phyloP scores from a whole-genome alignment of 1,140 invertebrate genomes.

The Hylaeus volcanicus region DNA sequence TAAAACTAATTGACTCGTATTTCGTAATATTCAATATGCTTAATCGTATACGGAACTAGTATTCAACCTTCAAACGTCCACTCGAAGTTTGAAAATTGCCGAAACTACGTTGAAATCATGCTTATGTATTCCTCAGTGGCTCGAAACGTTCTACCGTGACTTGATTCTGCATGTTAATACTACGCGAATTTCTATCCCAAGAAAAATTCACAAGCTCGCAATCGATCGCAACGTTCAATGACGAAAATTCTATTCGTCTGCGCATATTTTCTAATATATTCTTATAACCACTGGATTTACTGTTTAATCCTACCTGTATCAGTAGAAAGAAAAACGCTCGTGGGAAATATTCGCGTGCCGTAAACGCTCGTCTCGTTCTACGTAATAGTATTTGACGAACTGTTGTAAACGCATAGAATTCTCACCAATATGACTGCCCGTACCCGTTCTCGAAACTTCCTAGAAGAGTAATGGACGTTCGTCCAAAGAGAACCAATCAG shows the following conservation, averaged over 20 bases:
- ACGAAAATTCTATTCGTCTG: constrained; percentile 5
- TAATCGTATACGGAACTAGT: constrained; percentile 13
- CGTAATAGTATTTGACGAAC: constrained; percentile 47
- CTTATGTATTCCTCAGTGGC: not conserved
- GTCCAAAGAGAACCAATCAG: constrained; percentile 51
- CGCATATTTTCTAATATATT: constrained; percentile 23
- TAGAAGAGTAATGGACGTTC: constrained; percentile 55
- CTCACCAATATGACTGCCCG: constrained; percentile 48
- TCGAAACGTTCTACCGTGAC: not conserved
- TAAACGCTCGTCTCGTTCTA: constrained; percentile 20
- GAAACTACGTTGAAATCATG: not conserved
- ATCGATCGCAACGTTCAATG: constrained; percentile 29
- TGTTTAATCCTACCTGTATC: constrained; percentile 43
- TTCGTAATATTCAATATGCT: constrained; percentile 45
- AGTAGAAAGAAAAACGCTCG: constrained; percentile 34
- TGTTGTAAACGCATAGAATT: constrained; percentile 41
- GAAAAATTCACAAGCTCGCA: constrained; percentile 25
- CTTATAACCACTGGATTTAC: not conserved
- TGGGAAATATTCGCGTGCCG: constrained; percentile 42
- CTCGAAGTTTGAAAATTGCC: not conserved
- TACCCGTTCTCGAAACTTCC: constrained; percentile 64
- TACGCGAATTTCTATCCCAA: not conserved
- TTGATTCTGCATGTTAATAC: not conserved
- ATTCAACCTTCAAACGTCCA: constrained; percentile 43
- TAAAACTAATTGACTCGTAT: constrained; percentile 31